Percentiles rank a stretch among this genome's conserved stretches.
Evolutionary conservation across 2,888 invertebrate species (phyloP).

Genomic region (Candidula unifasciata): DNA sequence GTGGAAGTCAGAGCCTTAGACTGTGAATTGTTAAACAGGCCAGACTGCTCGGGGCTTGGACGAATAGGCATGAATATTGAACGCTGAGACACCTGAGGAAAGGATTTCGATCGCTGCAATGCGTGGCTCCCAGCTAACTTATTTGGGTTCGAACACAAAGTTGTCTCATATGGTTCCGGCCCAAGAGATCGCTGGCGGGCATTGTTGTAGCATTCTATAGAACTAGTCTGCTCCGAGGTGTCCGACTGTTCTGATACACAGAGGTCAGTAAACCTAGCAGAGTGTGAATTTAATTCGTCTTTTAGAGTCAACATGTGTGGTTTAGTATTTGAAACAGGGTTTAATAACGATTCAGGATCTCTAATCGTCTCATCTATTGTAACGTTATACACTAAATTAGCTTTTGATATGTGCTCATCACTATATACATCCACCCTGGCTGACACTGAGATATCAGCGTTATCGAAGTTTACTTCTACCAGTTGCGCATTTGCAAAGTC

Average conservation of each 20-base stretch:
- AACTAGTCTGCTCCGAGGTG: not conserved
- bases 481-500: too few species aligned
- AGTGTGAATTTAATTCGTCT: too few species aligned
- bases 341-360: not conserved
- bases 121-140: not conserved
- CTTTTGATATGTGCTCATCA: not conserved
- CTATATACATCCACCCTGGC: too few species aligned
- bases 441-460: too few species aligned
- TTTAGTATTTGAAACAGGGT: not conserved
- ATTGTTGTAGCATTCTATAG: not conserved
- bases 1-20: not conserved
- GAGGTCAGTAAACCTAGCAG: not conserved
- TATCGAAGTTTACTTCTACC: too few species aligned
- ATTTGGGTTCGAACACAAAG: not conserved
- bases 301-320: not conserved
- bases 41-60: conserved; percentile 43
- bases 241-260: not conserved
- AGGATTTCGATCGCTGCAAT: conserved; percentile 36
- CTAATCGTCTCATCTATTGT: not conserved
- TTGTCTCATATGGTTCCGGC: not conserved
- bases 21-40: not conserved
- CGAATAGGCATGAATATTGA: conserved; percentile 43
- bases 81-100: conserved; percentile 28
- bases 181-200: conserved; percentile 42
- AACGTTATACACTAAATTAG: too few species aligned